phyloP scores from a whole-genome alignment of 2,797 vertebrate species.

The Darevskia nairensis region DNA sequence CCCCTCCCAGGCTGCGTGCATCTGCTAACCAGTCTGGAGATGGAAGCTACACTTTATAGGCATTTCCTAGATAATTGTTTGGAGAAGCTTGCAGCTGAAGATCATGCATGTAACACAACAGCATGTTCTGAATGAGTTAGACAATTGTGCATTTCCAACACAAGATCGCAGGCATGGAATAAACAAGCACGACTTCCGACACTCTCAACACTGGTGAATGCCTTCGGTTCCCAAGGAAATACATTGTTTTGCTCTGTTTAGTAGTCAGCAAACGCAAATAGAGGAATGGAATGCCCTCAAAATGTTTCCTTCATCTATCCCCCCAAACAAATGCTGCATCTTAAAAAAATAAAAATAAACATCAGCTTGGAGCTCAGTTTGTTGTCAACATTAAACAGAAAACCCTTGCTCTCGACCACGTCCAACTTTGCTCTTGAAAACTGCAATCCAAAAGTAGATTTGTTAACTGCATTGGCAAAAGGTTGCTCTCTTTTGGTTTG shows the following conservation, averaged over 20 bases:
- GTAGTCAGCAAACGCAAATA: conserved; percentile 16
- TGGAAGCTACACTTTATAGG: background rate
- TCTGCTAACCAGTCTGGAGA: background rate
- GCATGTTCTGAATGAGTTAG: background rate
- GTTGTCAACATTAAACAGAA: too few relatives aligned
- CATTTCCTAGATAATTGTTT: background rate
- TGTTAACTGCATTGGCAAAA: background rate
- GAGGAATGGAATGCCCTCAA: conserved; percentile 2
- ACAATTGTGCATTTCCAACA: background rate
- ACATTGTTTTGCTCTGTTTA: conserved; percentile 35
- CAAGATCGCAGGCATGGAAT: conserved; percentile 1
- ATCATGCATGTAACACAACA: background rate
- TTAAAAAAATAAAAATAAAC: background rate
- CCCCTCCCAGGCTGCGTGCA: background rate
- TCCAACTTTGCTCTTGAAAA: background rate
- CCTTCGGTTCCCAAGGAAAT: conserved; percentile 42
- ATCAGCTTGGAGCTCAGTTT: background rate
- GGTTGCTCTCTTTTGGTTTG: too few relatives aligned
- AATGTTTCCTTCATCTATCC: background rate
- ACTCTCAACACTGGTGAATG: background rate
- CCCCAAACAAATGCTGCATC: background rate
- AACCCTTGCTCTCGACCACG: background rate
- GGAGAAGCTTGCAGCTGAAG: background rate
- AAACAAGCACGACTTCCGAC: conserved; percentile 6
- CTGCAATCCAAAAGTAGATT: background rate